Evolutionary conservation across 2,888 invertebrate species (phyloP), one percentile per base, ranked within the genome.

Genomic region (Sympetrum striolatum): DNA sequence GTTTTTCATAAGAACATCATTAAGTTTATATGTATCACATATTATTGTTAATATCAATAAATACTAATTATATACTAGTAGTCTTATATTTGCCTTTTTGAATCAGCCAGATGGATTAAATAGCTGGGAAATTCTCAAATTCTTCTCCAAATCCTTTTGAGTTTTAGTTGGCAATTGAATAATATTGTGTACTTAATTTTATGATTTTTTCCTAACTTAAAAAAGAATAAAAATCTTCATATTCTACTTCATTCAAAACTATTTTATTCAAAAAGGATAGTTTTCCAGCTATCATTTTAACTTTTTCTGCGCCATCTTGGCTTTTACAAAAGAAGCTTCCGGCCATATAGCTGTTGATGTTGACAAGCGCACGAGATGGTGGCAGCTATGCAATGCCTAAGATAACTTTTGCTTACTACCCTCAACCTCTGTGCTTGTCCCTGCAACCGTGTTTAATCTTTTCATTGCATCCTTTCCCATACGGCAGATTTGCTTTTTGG

Each of bases 301-400:
- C 37, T 37, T 37, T 64, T 60, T 60, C 37, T 64, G 60, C 64
- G 39, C 86, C 86, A 86, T 86, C 86, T 60, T 86, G 86, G 86
- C 86, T 86, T 86, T 86, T 37, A 86, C 60, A 58, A 86, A 64
- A 60, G 58, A 86, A 86, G 86, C 86, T 86, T 86, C 86, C 60
- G 60, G 60, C 86, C 58, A 86, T 60, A 86, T 86, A 86, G 86
- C 82, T 82, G 58, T 82, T 82, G 82, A 86, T 86, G 86, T 86
- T 86, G 86, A 86, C 86, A 86, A 86, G 86, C 86, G 86, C 86
- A 86, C 86, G 86, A 86, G 86, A 86, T 86, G 86, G 86, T 86
- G 58, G 86, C 86, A 86, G 86, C 86, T 86, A 86, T 86, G 86
- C 60, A 60, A 86, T 86, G 86, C 86, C 86, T 86, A 86, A 86